These are phyloP conservation scores for Spinus olivaceus DNA, from an alignment of 2,797 vertebrate species.

Conservation along the genomic window DNA sequence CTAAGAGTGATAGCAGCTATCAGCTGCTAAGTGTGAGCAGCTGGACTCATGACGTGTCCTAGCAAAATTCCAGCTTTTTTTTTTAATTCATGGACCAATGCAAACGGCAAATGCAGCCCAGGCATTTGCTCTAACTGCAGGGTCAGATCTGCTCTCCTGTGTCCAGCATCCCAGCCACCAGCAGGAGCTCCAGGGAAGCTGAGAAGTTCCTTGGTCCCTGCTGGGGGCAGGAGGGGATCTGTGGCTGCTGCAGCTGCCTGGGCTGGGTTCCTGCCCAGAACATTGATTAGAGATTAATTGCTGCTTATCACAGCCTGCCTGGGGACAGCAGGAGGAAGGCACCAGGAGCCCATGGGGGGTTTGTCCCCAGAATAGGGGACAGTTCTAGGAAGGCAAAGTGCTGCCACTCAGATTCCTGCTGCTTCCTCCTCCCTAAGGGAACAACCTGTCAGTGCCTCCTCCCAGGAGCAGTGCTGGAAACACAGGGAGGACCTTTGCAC, in stretches of 20 bases:
- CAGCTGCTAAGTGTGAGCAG: not conserved
- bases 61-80: not conserved
- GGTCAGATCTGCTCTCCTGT: not conserved
- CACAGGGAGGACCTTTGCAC: not conserved
- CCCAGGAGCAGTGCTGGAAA: not conserved
- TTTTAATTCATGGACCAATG: not conserved
- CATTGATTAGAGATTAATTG: not conserved
- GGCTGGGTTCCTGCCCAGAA: not conserved
- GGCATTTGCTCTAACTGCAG: not conserved
- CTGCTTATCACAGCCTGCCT: not conserved
- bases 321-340: not conserved
- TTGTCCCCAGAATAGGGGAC: not conserved
- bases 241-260: not conserved
- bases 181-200: not conserved
- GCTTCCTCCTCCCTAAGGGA: fast-evolving
- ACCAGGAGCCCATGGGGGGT: not conserved
- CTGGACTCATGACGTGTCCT: not conserved
- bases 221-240: not conserved
- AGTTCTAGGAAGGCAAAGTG: not conserved
- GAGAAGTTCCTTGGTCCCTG: not conserved
- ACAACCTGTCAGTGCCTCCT: not conserved
- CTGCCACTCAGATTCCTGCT: not conserved
- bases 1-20: conserved; percentile 17
- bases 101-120: not conserved
- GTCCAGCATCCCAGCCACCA: not conserved